Conservation (phyloP, 1,140 invertebrate genomes). For the Drosophila kanapiae region DNA sequence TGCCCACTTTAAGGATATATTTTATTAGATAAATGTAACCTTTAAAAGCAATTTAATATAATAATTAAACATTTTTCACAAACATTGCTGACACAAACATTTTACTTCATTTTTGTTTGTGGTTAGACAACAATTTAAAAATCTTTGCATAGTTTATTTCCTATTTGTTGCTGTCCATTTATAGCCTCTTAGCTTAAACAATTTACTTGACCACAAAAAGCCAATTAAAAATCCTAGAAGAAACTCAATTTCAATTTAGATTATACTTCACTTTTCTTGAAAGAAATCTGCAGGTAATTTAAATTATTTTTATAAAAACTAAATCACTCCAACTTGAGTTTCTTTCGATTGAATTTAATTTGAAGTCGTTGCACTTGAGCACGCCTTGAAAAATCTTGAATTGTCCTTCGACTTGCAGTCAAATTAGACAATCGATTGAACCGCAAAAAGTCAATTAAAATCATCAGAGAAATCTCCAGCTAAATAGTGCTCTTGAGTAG, state of each 20-base stretch:
- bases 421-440: slow-evolving; percentile 25
- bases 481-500: slow-evolving; percentile 16
- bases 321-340: not conserved
- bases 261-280: not conserved
- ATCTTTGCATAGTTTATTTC: not conserved
- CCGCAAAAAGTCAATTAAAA: slow-evolving; percentile 52
- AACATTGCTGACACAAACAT: not conserved
- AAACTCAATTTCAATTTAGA: not conserved
- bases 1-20: no score
- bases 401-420: not conserved
- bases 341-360: not conserved
- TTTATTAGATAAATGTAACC: not conserved
- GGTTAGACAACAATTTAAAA: not conserved
- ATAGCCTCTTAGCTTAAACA: not conserved
- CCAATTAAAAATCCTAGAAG: not conserved
- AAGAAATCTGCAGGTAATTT: not conserved
- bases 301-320: not conserved
- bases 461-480: not conserved
- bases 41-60: not conserved
- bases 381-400: not conserved
- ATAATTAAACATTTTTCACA: not conserved
- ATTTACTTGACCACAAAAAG: not conserved
- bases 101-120: not conserved
- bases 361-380: not conserved
- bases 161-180: not conserved